Percentiles rank a stretch among this genome's conserved stretches.
phyloP scores from a whole-genome alignment of 2,888 invertebrate species.

The Tachina lurida region DNA sequence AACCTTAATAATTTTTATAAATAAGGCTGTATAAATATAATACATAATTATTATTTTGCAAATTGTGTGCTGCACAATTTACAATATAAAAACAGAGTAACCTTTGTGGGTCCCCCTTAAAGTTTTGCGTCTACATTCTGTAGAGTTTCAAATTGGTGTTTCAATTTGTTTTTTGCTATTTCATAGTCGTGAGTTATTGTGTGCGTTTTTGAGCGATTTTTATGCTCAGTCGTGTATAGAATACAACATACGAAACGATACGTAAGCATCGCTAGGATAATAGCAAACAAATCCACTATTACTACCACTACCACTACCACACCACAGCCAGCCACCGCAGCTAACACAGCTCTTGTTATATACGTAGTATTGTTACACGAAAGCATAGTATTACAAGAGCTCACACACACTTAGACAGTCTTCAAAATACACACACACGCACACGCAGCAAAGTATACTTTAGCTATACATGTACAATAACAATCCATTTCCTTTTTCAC shows the following conservation, averaged over 20 bases:
- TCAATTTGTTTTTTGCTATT: slow-evolving; percentile 11
- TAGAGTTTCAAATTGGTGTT: not conserved
- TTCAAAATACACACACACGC: not conserved
- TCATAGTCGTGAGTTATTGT: slow-evolving; percentile 19
- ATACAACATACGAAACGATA: slow-evolving; percentile 46
- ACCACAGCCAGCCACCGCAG: slow-evolving; percentile 1
- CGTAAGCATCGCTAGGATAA: slow-evolving; percentile 72
- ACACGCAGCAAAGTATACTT: not conserved
- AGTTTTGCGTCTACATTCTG: not conserved
- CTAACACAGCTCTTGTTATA: slow-evolving; percentile 7
- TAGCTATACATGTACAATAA: slow-evolving; percentile 28
- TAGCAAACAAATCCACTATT: slow-evolving; percentile 63
- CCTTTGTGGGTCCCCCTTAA: not conserved
- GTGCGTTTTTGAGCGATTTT: slow-evolving; percentile 25
- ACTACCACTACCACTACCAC: no score
- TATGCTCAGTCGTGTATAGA: slow-evolving; percentile 53
- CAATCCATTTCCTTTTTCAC: slow-evolving; percentile 51
- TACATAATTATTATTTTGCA: no score
- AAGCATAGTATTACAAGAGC: slow-evolving; percentile 26
- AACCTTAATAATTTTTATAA: no score
- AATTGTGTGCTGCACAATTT: no score
- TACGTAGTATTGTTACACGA: slow-evolving; percentile 35
- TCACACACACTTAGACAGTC: not conserved
- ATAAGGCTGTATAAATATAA: no score
- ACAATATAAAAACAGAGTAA: no score